Evolutionary conservation across 1,140 invertebrate species (phyloP).

Genomic region (Halyomorpha halys): DNA sequence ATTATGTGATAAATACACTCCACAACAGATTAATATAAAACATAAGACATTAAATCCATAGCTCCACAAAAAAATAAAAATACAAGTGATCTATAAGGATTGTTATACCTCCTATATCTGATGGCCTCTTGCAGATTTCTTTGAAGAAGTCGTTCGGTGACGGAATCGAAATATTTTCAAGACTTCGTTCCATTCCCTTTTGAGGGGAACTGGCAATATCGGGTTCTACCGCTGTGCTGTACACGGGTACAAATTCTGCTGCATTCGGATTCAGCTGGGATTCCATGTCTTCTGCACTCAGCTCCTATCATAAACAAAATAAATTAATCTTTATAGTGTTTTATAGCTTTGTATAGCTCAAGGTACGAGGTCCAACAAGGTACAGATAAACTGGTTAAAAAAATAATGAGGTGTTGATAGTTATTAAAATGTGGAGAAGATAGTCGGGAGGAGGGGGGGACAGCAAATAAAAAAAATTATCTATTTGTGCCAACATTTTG

Average conservation of each 20-base stretch:
- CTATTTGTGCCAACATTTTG: too few species aligned
- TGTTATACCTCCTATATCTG: conserved; percentile 17
- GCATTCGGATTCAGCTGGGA: conserved; percentile 62
- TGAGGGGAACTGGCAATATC: conserved; percentile 29
- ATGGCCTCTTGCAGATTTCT: conserved; percentile 28
- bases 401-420: too few species aligned
- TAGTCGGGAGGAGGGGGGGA: too few species aligned
- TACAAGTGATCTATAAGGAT: conserved; percentile 5
- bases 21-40: background rate
- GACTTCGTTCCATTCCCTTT: conserved; percentile 19
- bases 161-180: conserved; percentile 29
- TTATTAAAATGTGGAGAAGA: too few species aligned
- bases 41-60: background rate
- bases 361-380: too few species aligned
- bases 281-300: conserved; percentile 40
- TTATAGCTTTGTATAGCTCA: too few species aligned
- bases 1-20: too few species aligned
- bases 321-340: too few species aligned
- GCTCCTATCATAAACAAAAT: background rate
- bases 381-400: too few species aligned
- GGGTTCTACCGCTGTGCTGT: conserved; percentile 14
- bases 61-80: background rate
- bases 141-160: conserved; percentile 28
- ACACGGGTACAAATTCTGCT: conserved; percentile 53
- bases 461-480: too few species aligned